Conservation (phyloP, 2,113 vertebrate genomes). For the Psittacus erithacus region DNA sequence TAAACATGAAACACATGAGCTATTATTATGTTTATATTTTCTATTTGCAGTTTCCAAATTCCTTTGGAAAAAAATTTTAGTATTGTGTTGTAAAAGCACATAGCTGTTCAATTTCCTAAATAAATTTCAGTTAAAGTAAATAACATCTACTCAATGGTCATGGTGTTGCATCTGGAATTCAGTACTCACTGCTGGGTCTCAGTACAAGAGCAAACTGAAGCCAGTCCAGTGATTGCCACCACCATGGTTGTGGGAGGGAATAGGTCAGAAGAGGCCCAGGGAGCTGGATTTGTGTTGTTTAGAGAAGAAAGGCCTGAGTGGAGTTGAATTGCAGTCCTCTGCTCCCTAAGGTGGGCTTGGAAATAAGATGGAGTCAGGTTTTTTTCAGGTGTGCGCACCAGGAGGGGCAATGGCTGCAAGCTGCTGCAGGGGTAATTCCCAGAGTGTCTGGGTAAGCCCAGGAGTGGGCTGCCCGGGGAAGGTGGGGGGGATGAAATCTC, state of each 20-base stretch:
- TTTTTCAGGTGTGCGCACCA: neutral
- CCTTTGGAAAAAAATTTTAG: neutral
- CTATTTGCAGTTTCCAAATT: neutral
- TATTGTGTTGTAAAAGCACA: neutral
- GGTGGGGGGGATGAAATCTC: neutral
- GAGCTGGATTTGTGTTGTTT: rapidly evolving
- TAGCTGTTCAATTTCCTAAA: neutral
- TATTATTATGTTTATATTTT: neutral
- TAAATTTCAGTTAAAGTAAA: neutral
- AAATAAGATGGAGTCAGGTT: neutral
- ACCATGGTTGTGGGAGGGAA: rapidly evolving
- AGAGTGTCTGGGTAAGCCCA: neutral
- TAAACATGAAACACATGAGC: too few species aligned
- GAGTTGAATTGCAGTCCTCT: neutral
- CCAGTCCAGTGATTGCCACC: neutral
- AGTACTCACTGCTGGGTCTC: neutral
- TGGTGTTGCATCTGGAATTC: rapidly evolving
- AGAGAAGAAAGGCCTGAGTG: neutral
- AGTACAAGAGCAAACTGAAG: neutral
- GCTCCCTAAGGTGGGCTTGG: rapidly evolving
- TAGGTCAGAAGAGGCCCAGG: neutral
- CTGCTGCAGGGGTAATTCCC: neutral
- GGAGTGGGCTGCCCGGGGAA: neutral
- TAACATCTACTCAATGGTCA: neutral
- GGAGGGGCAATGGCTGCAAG: neutral